Evolutionary conservation across 2,113 vertebrate species (phyloP).

Genomic region (Crotalus tigris): DNA sequence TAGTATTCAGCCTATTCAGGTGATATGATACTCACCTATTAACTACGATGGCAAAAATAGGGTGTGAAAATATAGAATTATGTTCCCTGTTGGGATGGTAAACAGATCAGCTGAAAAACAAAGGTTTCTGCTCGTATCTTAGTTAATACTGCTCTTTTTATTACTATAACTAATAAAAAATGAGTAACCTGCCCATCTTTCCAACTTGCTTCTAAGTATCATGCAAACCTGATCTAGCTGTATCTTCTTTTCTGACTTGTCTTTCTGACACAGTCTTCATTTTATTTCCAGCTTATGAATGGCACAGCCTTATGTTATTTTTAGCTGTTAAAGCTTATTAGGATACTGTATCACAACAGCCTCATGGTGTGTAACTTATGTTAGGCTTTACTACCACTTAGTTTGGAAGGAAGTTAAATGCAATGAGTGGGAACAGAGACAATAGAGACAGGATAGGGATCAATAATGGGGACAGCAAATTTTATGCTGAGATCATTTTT

Average conservation of each 20-base stretch:
- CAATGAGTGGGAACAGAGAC: not conserved
- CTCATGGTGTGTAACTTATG: not conserved
- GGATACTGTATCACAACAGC: not conserved
- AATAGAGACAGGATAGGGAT: not conserved
- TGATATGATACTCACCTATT: slow-evolving; percentile 23
- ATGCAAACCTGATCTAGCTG: not conserved
- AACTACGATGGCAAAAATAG: slow-evolving; percentile 41
- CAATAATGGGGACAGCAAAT: not conserved
- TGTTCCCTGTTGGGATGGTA: slow-evolving; percentile 15
- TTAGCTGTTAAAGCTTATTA: not conserved
- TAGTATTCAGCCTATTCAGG: slow-evolving; percentile 20
- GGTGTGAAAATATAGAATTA: slow-evolving; percentile 44
- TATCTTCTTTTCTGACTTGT: not conserved
- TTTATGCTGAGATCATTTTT: not conserved
- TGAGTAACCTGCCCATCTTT: not conserved
- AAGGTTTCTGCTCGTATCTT: not conserved
- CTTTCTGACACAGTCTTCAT: not conserved
- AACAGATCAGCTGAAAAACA: not conserved
- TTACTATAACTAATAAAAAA: no score
- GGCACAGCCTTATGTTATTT: not conserved
- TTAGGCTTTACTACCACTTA: not conserved
- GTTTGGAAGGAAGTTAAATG: not conserved
- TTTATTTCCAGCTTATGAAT: not conserved
- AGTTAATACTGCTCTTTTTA: not conserved
- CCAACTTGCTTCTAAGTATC: not conserved